Conservation (phyloP, 2,113 vertebrate genomes). For the Rhadina sibilatrix region DNA sequence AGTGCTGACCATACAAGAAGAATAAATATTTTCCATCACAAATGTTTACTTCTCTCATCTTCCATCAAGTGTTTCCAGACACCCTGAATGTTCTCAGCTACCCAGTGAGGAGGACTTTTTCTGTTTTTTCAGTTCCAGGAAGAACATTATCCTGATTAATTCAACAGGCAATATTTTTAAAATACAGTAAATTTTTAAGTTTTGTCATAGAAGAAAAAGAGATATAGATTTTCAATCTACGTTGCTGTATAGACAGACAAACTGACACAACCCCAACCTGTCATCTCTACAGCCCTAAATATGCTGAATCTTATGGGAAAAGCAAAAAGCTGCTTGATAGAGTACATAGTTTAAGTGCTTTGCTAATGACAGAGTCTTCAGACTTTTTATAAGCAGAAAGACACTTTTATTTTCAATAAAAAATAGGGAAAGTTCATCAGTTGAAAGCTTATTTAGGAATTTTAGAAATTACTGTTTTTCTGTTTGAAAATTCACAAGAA, state of each 20-base stretch:
- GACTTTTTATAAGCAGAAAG: neutral
- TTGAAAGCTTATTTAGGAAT: neutral
- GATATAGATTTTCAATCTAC: neutral
- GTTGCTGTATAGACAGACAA: neutral
- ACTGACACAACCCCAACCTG: neutral
- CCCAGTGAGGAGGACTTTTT: neutral
- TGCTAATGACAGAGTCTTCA: neutral
- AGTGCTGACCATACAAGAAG: neutral
- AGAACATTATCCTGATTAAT: neutral
- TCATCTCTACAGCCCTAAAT: neutral
- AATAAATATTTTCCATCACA: neutral
- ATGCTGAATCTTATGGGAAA: neutral
- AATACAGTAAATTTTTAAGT: neutral
- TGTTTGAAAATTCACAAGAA: neutral
- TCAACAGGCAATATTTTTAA: neutral
- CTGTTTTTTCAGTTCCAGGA: neutral
- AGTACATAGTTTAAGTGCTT: neutral
- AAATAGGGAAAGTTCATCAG: neutral
- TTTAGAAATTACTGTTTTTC: neutral
- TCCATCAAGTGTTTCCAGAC: neutral
- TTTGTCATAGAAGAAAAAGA: neutral
- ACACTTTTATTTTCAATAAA: neutral
- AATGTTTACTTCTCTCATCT: neutral
- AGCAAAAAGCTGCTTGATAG: neutral
- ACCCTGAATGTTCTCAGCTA: neutral